These are phyloP conservation scores for Encarsia formosa DNA, from an alignment of 2,888 invertebrate genomes.

Conservation along the genomic window DNA sequence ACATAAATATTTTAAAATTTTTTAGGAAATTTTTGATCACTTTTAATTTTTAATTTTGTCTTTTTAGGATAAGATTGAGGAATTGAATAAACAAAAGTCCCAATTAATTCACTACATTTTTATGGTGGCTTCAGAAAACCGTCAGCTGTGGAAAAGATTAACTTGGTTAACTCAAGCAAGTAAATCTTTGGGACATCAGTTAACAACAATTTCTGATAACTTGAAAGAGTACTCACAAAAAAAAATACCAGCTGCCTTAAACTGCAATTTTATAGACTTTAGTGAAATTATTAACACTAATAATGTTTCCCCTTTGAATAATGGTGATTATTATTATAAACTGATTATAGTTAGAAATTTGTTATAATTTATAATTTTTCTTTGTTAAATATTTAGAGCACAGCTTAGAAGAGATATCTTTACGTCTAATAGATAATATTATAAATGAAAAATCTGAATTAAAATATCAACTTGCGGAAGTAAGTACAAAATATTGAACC, in stretches of 20 bases:
- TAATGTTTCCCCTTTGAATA: slow-evolving; percentile 25
- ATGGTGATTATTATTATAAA: too few relatives aligned
- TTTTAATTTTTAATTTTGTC: slow-evolving; percentile 5
- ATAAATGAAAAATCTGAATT: slow-evolving; percentile 66
- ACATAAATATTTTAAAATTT: background rate
- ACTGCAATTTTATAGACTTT: slow-evolving; percentile 35
- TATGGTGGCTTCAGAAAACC: slow-evolving; percentile 79
- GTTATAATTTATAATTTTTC: slow-evolving; percentile 1
- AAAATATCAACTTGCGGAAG: slow-evolving; percentile 61
- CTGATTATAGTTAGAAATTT: slow-evolving; percentile 10
- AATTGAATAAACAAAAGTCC: slow-evolving; percentile 69
- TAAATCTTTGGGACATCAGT: slow-evolving; percentile 54
- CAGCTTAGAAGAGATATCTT: slow-evolving; percentile 74
- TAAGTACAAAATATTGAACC: slow-evolving; percentile 29
- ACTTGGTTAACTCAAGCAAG: slow-evolving; percentile 62
- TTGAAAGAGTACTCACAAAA: slow-evolving; percentile 50
- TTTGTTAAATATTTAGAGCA: slow-evolving; percentile 44
- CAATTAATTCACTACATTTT: slow-evolving; percentile 72
- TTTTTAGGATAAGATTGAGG: slow-evolving; percentile 63
- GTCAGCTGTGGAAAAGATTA: slow-evolving; percentile 72
- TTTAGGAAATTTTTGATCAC: background rate
- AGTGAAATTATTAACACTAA: slow-evolving; percentile 30
- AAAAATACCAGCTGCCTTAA: slow-evolving; percentile 36
- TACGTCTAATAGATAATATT: slow-evolving; percentile 67
- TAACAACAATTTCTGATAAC: slow-evolving; percentile 55